These are phyloP conservation scores for Arizona elegans DNA, from an alignment of 2,113 vertebrate genomes.

Conservation along the genomic window DNA sequence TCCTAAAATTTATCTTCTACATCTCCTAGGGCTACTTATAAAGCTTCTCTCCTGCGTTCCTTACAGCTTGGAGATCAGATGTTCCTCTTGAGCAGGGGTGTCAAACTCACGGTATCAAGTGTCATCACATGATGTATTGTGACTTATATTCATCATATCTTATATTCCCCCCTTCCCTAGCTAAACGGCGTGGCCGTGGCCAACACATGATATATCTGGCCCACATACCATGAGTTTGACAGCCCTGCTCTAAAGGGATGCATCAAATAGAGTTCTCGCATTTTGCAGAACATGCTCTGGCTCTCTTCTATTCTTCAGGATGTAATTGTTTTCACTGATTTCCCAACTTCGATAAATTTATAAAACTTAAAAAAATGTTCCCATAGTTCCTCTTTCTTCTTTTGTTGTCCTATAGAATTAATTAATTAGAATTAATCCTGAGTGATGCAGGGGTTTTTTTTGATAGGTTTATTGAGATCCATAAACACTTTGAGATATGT, in stretches of 20 bases:
- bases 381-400: neutral
- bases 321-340: neutral
- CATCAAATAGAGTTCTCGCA: neutral
- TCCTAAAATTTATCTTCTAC: neutral
- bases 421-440: neutral
- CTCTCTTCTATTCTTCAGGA: neutral
- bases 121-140: too few relatives aligned
- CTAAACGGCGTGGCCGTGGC: too few relatives aligned
- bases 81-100: neutral
- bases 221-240: too few relatives aligned
- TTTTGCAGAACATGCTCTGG: neutral
- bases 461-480: neutral
- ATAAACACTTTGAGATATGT: neutral
- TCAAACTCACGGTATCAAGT: too few relatives aligned
- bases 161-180: too few relatives aligned
- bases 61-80: neutral
- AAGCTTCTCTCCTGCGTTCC: neutral
- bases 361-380: neutral
- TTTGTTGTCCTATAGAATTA: neutral
- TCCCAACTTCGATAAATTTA: neutral
- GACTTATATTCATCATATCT: too few relatives aligned
- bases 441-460: neutral
- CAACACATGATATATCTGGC: too few relatives aligned
- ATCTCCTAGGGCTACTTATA: neutral
- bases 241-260: neutral